A percentile compares a stretch with the other conserved stretches of the same genome.
phyloP scores from a whole-genome alignment of 2,113 vertebrate genomes.

The Paramormyrops kingsleyae region DNA sequence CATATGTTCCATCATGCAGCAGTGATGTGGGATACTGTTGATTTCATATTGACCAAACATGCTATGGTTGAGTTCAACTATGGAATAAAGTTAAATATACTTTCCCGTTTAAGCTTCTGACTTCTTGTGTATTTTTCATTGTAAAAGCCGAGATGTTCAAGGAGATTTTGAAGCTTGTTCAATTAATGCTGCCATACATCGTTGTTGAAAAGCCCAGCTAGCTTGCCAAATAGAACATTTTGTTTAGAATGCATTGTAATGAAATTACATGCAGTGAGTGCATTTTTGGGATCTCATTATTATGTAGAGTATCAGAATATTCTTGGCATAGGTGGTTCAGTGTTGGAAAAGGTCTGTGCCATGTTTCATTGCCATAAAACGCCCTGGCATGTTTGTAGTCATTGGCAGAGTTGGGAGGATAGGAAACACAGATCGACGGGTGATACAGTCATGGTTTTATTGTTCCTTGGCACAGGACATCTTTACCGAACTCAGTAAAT shows the following conservation, averaged over 20 bases:
- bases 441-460: background rate
- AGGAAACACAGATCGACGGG: background rate
- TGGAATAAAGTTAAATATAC: background rate
- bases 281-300: background rate
- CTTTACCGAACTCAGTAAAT: background rate
- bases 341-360: background rate
- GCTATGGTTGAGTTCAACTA: background rate
- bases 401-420: background rate
- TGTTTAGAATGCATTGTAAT: background rate
- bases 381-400: background rate
- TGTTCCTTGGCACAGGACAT: background rate
- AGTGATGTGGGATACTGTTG: background rate
- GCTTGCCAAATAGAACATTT: constrained; percentile 1
- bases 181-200: background rate
- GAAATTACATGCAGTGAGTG: background rate
- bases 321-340: background rate
- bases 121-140: background rate
- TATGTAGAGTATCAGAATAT: background rate
- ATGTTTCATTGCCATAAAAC: background rate
- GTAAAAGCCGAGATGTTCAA: background rate
- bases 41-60: background rate
- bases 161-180: background rate
- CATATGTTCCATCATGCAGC: background rate
- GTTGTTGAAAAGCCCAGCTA: background rate
- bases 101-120: background rate